Evolutionary conservation across 2,888 invertebrate species (phyloP).

Genomic region (Tachina lurida): DNA sequence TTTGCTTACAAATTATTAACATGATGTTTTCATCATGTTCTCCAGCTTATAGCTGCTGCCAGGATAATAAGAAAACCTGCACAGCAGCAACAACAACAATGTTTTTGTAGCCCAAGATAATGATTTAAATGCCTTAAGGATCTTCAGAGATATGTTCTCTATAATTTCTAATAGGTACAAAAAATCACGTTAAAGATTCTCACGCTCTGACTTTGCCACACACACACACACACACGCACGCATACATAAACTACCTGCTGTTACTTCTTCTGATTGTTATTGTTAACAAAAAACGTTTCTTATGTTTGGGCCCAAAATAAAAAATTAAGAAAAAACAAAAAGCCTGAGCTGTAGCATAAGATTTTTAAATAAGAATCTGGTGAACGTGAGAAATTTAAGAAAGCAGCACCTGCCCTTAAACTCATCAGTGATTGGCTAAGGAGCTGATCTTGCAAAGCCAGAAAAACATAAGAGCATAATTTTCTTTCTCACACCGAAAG

Average conservation of each 20-base stretch:
- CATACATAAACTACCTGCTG: conserved; percentile 75
- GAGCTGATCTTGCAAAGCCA: conserved; percentile 67
- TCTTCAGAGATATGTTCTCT: conserved; percentile 66
- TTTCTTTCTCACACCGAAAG: conserved; percentile 33
- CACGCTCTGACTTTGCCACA: conserved; percentile 75
- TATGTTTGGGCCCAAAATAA: neutral
- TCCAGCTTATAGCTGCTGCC: conserved; percentile 19
- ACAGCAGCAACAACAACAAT: conserved; percentile 25
- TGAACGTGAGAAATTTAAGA: conserved; percentile 78
- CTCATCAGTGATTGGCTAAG: conserved; percentile 76
- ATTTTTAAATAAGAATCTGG: conserved; percentile 56
- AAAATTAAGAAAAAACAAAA: conserved; percentile 17
- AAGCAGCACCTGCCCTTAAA: conserved; percentile 77
- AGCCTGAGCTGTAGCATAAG: conserved; percentile 25
- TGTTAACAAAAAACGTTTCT: conserved; percentile 41
- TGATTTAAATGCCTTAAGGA: conserved; percentile 70
- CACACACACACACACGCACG: conserved; percentile 30
- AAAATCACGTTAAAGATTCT: conserved; percentile 74
- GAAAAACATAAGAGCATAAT: conserved; percentile 43
- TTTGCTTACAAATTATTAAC: conserved; percentile 53
- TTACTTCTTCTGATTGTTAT: conserved; percentile 61
- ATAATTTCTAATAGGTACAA: conserved; percentile 60
- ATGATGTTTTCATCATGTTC: neutral
- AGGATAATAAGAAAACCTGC: conserved; percentile 66
- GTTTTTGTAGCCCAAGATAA: conserved; percentile 11